These are phyloP conservation scores for Choreutis nemorana DNA, from an alignment of 2,888 invertebrate genomes.

Conservation along the genomic window DNA sequence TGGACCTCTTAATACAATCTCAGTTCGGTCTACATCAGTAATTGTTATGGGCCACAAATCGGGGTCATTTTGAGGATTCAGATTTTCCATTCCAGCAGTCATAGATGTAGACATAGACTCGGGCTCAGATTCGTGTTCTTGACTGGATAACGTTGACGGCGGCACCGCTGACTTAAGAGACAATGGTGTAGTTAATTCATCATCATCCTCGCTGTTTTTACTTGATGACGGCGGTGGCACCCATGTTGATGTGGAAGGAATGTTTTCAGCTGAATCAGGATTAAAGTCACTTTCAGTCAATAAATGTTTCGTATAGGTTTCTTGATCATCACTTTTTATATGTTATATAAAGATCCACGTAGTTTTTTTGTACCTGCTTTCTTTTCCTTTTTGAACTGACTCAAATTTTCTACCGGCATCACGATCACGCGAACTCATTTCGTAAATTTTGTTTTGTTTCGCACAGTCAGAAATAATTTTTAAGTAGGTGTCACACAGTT, in stretches of 20 bases:
- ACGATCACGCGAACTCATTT: slow-evolving; percentile 9
- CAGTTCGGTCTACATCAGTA: slow-evolving; percentile 6
- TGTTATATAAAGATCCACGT: slow-evolving; percentile 9
- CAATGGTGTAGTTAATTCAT: slow-evolving; percentile 9
- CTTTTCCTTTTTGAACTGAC: slow-evolving; percentile 8
- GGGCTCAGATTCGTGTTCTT: slow-evolving; percentile 7
- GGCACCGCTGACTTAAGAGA: slow-evolving; percentile 8
- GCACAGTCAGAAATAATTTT: too few species aligned
- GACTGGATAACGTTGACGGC: slow-evolving; percentile 8
- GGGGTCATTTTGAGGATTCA: slow-evolving; percentile 1
- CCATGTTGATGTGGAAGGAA: slow-evolving; percentile 9
- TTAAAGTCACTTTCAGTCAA: slow-evolving; percentile 6
- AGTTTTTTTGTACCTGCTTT: slow-evolving; percentile 8
- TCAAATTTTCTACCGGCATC: slow-evolving; percentile 10
- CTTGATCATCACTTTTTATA: slow-evolving; percentile 8
- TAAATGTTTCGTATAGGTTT: slow-evolving; percentile 7
- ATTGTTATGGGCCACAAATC: slow-evolving; percentile 4
- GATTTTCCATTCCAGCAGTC: neutral
- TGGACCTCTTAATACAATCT: slow-evolving; percentile 8
- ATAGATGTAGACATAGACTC: slow-evolving; percentile 8
- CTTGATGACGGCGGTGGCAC: slow-evolving; percentile 7
- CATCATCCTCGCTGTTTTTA: slow-evolving; percentile 9
- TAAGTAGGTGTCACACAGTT: too few species aligned
- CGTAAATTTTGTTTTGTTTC: slow-evolving; percentile 9
- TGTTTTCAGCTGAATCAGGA: slow-evolving; percentile 8